Base-by-base conservation (phyloP, 2,888 invertebrate genomes). In the Cantharis flavilabris region DNA sequence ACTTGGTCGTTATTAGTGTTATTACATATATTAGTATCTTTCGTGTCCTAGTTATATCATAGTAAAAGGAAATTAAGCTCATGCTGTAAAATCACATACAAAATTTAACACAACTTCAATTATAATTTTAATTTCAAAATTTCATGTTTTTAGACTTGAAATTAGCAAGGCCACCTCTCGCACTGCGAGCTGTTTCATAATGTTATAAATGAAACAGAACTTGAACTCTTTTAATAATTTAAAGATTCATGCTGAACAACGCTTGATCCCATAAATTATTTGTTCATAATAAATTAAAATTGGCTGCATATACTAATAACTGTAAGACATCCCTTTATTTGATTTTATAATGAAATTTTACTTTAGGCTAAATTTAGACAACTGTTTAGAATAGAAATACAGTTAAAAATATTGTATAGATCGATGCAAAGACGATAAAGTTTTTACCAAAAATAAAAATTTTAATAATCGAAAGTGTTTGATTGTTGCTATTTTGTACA, bases 11-110 rank as follows among this genome's bases (percentile, higher is more conserved):
- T 77, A 49, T 49, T 49, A 49, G 49, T 49, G 49, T 49, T 49
- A 77, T 79, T 77, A 71, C 79, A 77, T 79, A 76, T 77, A 79
- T 77, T 72, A 73, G 75, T 71, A 26, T 62, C 62, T 79, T 76
- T 77, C 49, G 49, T 49, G n/a, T 49, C n/a, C 49, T 49, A 49
- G 49, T 49, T 49, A 49, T 49, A 49, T 49, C 49, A 49, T n/a
- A 49, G 49, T 9, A n/a, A 13, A 49, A n/a, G 49, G 49, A 49
- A 49, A 49, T 49, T 49, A n/a, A 49, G 49, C 49, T 49, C 49
- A 49, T 49, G 49, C 49, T 49, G 49, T 49, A 49, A 49, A 49
- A 49, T 49, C 49, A 49, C 49, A 49, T 49, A 49, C 49, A 49
- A 49, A 49, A 49, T 49, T 49, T 49, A 49, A 49, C 49, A 49